Evolutionary conservation across 2,888 invertebrate genomes (phyloP), one percentile per base, ranked within the genome.

Genomic region (Ophion obscuratus): DNA sequence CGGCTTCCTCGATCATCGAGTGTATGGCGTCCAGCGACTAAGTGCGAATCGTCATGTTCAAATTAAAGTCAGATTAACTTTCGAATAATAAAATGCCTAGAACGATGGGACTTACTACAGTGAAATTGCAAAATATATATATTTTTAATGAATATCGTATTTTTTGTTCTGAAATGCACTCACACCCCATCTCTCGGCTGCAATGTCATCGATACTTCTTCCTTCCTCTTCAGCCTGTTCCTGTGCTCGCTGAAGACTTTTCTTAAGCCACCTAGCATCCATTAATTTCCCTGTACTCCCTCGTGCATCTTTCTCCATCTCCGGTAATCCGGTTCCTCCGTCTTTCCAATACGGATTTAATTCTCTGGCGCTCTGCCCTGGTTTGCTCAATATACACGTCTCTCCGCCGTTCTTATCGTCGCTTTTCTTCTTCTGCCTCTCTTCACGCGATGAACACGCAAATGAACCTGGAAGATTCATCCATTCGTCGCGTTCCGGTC

Each of bases 271-370:
- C 88, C 92, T 90, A 90, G 91, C 95, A 81, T 95, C 95, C 75
- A 89, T 86, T 14, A 68, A 20, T 59, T 76, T 83, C 0, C 47
- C 64, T 70, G 47, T 91, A 90, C 94, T 94, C 89, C 93, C 91
- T 89, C 94, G 93, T 91, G 92, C 92, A 14, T 53, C 4, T 87
- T 94, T 93, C 14, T 88, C 85, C 10, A 81, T 81, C 74, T 88
- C 82, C 0, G 99, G 99, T 83, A 99, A 92, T 2, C 99, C 99
- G 77, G 96, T 96, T 0, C 99, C 99, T 67, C 98, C 98, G 94
- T 97, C 95, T 95, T 97, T 98, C 98, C 98, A 99, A 92, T 98
- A 97, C 0, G 98, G 98, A 95, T 99, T 99, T 78, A 99, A 94
- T 94, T 99, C 99, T 90, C 96, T 95, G 1, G 94, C 94, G 92